Percentiles rank a stretch among this genome's conserved stretches.
phyloP scores from a whole-genome alignment of 2,113 vertebrate species.

The Hiodon tergisus region DNA sequence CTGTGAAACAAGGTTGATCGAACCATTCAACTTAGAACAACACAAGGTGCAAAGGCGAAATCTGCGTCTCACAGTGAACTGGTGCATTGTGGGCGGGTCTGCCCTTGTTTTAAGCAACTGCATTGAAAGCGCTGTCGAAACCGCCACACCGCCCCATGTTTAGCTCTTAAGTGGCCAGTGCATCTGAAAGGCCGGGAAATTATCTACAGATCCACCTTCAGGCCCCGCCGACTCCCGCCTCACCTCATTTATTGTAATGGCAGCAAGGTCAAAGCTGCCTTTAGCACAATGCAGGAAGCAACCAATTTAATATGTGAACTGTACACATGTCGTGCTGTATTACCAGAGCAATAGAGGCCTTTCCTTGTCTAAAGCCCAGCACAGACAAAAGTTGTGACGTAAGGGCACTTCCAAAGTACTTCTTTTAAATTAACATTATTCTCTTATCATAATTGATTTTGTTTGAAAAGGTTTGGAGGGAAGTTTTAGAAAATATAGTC shows the following conservation, averaged over 20 bases:
- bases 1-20: too few relatives aligned
- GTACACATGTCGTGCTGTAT: not conserved
- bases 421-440: not conserved
- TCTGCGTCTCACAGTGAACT: slow-evolving; percentile 14
- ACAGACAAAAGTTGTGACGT: slow-evolving; percentile 63
- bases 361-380: slow-evolving; percentile 12
- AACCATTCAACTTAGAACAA: too few relatives aligned
- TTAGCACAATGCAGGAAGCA: not conserved
- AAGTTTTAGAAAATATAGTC: not conserved
- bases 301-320: slow-evolving; percentile 1
- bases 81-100: not conserved
- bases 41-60: not conserved
- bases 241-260: not conserved
- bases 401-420: slow-evolving; percentile 32
- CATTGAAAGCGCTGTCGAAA: not conserved
- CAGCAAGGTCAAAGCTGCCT: not conserved
- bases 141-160: not conserved
- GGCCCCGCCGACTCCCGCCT: not conserved
- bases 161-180: not conserved
- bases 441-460: not conserved
- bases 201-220: not conserved
- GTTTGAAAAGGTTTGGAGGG: not conserved
- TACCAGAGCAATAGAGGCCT: not conserved
- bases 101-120: not conserved
- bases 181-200: not conserved